Base-by-base conservation (phyloP, 1,140 invertebrate species). In the Drosophila nasuta region DNA sequence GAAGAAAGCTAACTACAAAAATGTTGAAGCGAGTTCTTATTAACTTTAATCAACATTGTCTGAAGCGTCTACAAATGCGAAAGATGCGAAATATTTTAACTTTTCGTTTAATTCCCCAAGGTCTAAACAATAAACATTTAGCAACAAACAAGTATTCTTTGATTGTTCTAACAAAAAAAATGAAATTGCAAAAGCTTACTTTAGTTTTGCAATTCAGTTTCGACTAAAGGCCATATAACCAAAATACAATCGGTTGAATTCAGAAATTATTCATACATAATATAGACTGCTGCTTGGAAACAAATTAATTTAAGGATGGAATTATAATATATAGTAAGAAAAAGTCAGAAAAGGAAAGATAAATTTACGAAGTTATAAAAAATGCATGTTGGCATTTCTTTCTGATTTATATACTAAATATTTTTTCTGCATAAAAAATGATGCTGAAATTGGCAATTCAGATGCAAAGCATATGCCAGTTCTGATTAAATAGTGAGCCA, bases 1-100 rank as follows among this genome's bases (percentile, higher is more conserved):
- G 30, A 74, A 77, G 75, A 75, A 77, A 77, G 59, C 57, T 52
- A 74, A 62, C 49, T 74, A 59, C 25, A 66, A 66, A 35, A 46
- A 41, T 41, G 20, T 65, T 7, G 43, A 67, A 73, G 70, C 70
- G 56, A n/a, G 13, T 73, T 60, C 35, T 28, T 8, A 33, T 28
- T 30, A 10, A 15, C 25, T 54, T 46, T 46, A 52, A 49, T 28
- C 17, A 43, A 63, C 45, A 35, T 46, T 51, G 10, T 3, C 33
- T 41, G 8, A 57, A 43, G 38, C 35, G 7, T 25, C 35, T 25
- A 25, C 10, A 20, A 10, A 57, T 41, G 38, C 20, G 20, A 25
- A 25, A 20, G 3, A 20, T 56, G 30, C 17, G 13, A 17, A 56
- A 20, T 41, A 41, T 20, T 57, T 57, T 15, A 38, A 10, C 33